Evolutionary conservation across 2,888 invertebrate species (phyloP), one percentile per base, ranked within the genome.

Genomic region (Drosophila recens): DNA sequence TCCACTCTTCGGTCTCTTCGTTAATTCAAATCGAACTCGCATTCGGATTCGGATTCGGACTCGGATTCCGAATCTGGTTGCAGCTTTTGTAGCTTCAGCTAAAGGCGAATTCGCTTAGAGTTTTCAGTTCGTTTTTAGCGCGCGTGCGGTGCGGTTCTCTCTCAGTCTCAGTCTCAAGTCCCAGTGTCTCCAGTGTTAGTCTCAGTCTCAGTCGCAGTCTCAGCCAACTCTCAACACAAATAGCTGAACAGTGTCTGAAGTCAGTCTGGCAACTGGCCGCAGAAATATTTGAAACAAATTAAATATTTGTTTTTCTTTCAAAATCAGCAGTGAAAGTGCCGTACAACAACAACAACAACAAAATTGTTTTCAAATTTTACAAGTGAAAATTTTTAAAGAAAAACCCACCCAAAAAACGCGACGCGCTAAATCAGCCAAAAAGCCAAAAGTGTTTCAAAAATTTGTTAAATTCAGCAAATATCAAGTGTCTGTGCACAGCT

Each of bases 141-240:
- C 87, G 90, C 90, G 90, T 90, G 89, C 90, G 90, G 90, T 90
- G 86, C 86, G 84, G 90, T 89, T 90, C 87, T 87, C 82, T 76
- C 64, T 67, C 40, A 63, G 53, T 72, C 15, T 38, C 17, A 49
- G 48, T 52, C 61, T 61, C 46, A 57, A 45, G 23, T 38, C 15
- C 15, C 51, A 30, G 30, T 30, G 30, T 30, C 30, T 30, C 8
- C 56, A 48, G 64, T 77, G 48, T 56, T 72, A 62, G 71, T 72
- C 49, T 51, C 48, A 27, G 52, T 40, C 15, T 46, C 43, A 43
- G 49, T 17, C 17, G 17, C 17, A 17, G 17, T 17, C 49, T 49
- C 17, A 30, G 17, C 30, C 51, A 40, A 40, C 40, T 48, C 20
- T 38, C 33, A 49, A 66, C 45, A 11, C 52, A 51, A 51, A 61